Percentiles rank a stretch among this genome's conserved stretches.
Conservation (phyloP, 92 coral and sea anemone genomes). For the Porites evermanni region DNA sequence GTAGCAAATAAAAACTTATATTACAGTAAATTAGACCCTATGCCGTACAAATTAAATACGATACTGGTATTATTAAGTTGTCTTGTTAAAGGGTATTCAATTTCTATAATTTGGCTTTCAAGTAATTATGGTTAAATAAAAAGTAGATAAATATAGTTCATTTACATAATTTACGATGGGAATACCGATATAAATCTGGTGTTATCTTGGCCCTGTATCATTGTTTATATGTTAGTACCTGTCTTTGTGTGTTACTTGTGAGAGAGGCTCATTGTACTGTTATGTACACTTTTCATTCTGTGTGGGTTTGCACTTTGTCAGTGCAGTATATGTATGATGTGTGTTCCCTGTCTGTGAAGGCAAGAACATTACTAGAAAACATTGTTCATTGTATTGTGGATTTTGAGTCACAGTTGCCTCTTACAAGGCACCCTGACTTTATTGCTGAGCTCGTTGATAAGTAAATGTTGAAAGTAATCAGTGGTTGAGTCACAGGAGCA, state of each 20-base stretch:
- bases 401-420: no score
- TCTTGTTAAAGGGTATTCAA: background rate
- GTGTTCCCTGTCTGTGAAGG: no score
- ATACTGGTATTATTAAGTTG: background rate
- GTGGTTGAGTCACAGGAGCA: no score
- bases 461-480: no score
- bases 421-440: no score
- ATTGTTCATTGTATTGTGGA: no score
- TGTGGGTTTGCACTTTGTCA: no score
- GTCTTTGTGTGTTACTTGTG: background rate
- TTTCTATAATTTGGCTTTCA: conserved; percentile 15
- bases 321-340: no score
- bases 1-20: background rate
- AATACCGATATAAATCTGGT: conserved; percentile 25
- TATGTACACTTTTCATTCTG: no score
- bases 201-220: conserved; percentile 54
- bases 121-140: background rate
- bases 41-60: background rate
- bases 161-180: conserved; percentile 10
- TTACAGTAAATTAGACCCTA: background rate
- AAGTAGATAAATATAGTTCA: background rate
- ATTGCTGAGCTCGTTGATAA: no score
- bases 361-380: no score
- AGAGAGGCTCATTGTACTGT: no score
- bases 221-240: conserved; percentile 6